Conservation (phyloP, 2,113 vertebrate species). For the Hypanus sabinus region DNA sequence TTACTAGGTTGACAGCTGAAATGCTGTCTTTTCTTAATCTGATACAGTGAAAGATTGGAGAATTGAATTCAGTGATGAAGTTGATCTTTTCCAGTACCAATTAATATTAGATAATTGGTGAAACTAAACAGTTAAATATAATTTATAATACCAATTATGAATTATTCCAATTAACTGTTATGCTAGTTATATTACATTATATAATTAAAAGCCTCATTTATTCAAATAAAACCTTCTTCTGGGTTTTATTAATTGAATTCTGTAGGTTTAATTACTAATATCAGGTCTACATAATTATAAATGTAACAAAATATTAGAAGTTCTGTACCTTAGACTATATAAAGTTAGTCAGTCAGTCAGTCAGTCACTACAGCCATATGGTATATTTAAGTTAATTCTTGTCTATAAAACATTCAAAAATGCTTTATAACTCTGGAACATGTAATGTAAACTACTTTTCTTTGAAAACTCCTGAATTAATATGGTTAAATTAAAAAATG, state of each 20-base stretch:
- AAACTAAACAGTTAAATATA: background rate
- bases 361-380: background rate
- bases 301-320: background rate
- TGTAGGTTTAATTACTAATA: background rate
- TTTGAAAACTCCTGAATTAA: background rate
- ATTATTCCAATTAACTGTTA: background rate
- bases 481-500: background rate
- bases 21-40: background rate
- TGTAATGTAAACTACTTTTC: background rate
- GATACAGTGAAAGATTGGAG: background rate
- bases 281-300: background rate
- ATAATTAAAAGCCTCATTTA: background rate
- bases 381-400: background rate
- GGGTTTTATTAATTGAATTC: background rate
- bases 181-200: background rate
- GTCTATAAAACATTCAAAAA: background rate
- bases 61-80: background rate
- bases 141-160: background rate
- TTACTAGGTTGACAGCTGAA: background rate
- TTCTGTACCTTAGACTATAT: background rate
- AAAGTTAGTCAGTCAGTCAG: background rate
- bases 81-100: background rate
- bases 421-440: background rate
- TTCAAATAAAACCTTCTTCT: background rate
- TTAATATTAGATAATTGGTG: background rate